Base-by-base conservation (phyloP, 2,113 vertebrate genomes). In the Macrotis lagotis region DNA sequence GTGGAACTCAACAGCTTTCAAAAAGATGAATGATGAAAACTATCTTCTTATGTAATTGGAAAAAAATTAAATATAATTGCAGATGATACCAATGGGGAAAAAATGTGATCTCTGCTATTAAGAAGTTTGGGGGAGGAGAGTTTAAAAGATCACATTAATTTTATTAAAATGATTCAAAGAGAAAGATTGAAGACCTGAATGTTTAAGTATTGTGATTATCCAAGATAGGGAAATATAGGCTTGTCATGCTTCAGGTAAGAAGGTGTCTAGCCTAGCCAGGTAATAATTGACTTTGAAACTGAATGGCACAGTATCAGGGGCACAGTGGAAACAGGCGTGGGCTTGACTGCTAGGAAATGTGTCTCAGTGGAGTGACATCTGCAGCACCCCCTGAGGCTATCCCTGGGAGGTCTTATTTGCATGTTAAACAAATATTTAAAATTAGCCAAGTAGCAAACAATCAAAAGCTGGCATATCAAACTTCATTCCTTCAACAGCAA, bases 361-460 rank as follows among this genome's bases (percentile, higher is more conserved):
- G 94, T 92, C 51, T 0, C 89, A 93, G 53, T 92, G 55, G 50
- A 96, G 91, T 96, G 93, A 96, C 95, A 96, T 95, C 94, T 94
- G 96, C 88, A 49, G 49, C 89, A 88, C 90, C 92, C 89, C 90
- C 93, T 66, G 92, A 83, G 24, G 93, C 94, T 97, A 97, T 97
- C 96, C 59, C 91, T 88, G 53, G 92, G 94, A 97, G 95, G 51
- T 89, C 51, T 94, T 51, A 95, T 97, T 96, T 97, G 95, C 97
- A 97, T 97, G 97, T 97, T 97, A 97, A 97, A 95, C 94, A 96
- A 97, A 98, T 96, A 96, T 96, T 97, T 97, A 96, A 97, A 97
- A 96, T 97, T 97, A 97, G 91, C 90, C 93, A 93, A 66, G 97
- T 96, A 96, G 91, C 93, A 96, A 95, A 94, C 83, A 92, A n/a